Conservation (phyloP, 2,113 vertebrate species). For the Boulengeromyrus knoepffleri region DNA sequence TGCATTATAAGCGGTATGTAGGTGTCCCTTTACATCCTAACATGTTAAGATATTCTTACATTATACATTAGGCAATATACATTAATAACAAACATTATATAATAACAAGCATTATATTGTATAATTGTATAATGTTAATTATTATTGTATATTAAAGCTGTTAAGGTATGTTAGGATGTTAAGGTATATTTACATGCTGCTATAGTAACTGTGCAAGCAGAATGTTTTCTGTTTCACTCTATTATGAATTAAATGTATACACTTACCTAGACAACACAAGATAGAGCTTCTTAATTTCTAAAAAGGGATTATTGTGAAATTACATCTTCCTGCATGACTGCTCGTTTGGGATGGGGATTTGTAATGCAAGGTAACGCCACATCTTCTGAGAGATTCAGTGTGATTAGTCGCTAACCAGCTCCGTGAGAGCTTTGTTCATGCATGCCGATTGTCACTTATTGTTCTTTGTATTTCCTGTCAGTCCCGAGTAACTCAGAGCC, state of each 20-base stretch:
- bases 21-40: too few species aligned
- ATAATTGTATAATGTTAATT: background rate
- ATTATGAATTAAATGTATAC: background rate
- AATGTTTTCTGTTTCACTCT: background rate
- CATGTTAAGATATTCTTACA: too few species aligned
- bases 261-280: background rate
- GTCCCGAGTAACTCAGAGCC: background rate
- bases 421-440: slow-evolving; percentile 7
- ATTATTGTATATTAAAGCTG: background rate
- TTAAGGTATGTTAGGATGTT: background rate
- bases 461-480: background rate
- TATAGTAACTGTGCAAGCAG: background rate
- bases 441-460: background rate
- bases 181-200: background rate
- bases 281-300: background rate
- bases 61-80: too few species aligned
- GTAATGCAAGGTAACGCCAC: background rate
- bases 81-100: too few species aligned
- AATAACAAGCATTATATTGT: background rate
- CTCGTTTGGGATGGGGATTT: background rate
- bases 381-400: background rate
- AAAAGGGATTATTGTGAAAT: background rate
- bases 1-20: too few species aligned
- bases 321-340: background rate
- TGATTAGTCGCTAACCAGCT: slow-evolving; percentile 12